These are phyloP conservation scores for Meloidogyne floridensis DNA, from an alignment of 1,140 invertebrate genomes.

Conservation along the genomic window DNA sequence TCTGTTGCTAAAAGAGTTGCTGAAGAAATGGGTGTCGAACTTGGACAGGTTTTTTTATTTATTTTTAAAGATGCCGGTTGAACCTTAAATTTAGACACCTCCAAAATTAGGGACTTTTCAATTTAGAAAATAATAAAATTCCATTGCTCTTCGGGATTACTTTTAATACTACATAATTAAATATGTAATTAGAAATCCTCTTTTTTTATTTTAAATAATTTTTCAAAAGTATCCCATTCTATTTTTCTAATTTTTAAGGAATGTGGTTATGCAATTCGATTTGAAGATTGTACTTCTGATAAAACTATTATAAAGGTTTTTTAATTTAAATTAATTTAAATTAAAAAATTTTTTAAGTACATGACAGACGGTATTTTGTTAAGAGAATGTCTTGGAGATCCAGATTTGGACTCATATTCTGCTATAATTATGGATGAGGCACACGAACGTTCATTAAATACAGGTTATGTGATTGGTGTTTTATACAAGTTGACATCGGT, in stretches of 20 bases:
- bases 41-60: conserved; percentile 69
- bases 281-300: conserved; percentile 92
- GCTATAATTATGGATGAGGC: conserved; percentile 97
- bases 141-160: too few species aligned
- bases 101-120: too few species aligned
- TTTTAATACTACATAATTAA: too few species aligned
- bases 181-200: too few species aligned
- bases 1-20: conserved; percentile 97
- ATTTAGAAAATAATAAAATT: too few species aligned
- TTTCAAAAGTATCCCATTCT: too few species aligned
- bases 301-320: conserved; percentile 68
- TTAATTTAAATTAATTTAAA: conserved; percentile 29
- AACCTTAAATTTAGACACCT: too few species aligned
- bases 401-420: conserved; percentile 54
- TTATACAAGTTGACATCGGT: too few species aligned
- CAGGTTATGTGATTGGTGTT: too few species aligned
- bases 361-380: conserved; percentile 61
- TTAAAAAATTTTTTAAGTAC: conserved; percentile 45
- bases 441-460: conserved; percentile 87
- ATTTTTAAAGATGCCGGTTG: too few species aligned
- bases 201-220: too few species aligned
- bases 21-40: conserved; percentile 89
- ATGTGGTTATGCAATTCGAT: conserved; percentile 96
- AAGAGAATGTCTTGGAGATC: conserved; percentile 51
- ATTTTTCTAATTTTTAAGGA: conserved; percentile 49